A percentile compares a stretch with the other conserved stretches of the same genome.
Conservation (phyloP, 2,797 vertebrate species). For the Falco berigora region DNA sequence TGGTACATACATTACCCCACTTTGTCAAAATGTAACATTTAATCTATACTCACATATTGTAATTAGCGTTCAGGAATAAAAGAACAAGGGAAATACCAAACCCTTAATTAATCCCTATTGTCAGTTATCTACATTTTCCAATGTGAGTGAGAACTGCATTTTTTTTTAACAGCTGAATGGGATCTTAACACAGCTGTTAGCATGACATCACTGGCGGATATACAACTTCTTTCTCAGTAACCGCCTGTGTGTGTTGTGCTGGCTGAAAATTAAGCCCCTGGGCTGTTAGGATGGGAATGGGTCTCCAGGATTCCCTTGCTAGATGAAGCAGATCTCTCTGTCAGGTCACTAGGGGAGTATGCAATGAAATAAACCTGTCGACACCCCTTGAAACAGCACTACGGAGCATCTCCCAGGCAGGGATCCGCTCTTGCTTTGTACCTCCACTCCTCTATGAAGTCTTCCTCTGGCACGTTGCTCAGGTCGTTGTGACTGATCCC, state of each 20-base stretch:
- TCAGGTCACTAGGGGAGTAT: not conserved
- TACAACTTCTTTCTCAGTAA: not conserved
- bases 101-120: constrained; percentile 49
- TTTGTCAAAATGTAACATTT: constrained; percentile 38
- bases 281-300: not conserved
- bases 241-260: not conserved
- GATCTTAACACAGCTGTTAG: constrained; percentile 22
- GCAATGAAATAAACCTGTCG: not conserved
- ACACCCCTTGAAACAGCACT: not conserved
- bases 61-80: constrained; percentile 54
- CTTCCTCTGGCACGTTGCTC: constrained; percentile 40
- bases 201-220: not conserved
- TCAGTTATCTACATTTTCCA: constrained; percentile 30
- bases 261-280: not conserved
- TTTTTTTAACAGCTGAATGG: not conserved
- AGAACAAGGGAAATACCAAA: constrained; percentile 35
- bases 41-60: constrained; percentile 39
- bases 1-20: constrained; percentile 23
- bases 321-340: not conserved
- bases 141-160: not conserved
- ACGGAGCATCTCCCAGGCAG: not conserved
- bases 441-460: constrained; percentile 79
- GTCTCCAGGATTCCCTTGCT: not conserved
- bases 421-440: not conserved
- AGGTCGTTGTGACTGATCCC: constrained; percentile 77